These are phyloP conservation scores for Seriola dumerili DNA, from an alignment of 2,113 vertebrate genomes.

Conservation along the genomic window DNA sequence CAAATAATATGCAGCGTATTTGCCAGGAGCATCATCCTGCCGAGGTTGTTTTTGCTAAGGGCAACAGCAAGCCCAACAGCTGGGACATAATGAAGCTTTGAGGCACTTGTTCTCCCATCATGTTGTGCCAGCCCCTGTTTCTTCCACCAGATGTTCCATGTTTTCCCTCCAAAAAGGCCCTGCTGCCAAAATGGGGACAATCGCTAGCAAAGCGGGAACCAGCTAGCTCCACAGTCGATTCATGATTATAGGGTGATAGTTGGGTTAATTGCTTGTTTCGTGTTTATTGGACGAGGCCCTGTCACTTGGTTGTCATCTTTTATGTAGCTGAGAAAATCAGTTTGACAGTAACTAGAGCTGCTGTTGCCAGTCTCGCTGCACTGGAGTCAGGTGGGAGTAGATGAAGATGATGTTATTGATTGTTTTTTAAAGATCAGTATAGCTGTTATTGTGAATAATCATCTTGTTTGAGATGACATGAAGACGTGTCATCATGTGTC, in stretches of 20 bases:
- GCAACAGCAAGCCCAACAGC: constrained; percentile 83
- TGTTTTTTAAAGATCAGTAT: constrained; percentile 12
- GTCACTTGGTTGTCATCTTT: constrained; percentile 61
- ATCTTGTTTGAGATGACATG: neutral
- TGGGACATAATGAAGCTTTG: constrained; percentile 86
- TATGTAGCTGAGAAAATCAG: constrained; percentile 33
- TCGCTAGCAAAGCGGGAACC: constrained; percentile 36
- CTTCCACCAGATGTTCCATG: constrained; percentile 80
- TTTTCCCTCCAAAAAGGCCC: constrained; percentile 75
- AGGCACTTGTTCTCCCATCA: constrained; percentile 82
- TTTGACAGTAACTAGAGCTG: constrained; percentile 43
- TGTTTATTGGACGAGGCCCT: constrained; percentile 62
- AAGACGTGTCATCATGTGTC: neutral
- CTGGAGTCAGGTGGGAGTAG: constrained; percentile 20
- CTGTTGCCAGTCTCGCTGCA: constrained; percentile 22
- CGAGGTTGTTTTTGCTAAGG: constrained; percentile 78
- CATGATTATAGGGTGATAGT: constrained; percentile 68
- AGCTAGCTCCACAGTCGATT: constrained; percentile 63
- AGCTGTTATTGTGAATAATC: neutral
- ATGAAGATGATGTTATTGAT: constrained; percentile 18
- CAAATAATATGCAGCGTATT: constrained; percentile 49
- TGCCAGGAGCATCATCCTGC: constrained; percentile 76
- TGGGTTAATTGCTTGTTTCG: constrained; percentile 79
- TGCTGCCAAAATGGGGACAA: constrained; percentile 62
- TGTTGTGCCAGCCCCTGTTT: constrained; percentile 81